These are phyloP conservation scores for Microvelia longipes DNA, from an alignment of 1,140 invertebrate genomes.

Conservation along the genomic window DNA sequence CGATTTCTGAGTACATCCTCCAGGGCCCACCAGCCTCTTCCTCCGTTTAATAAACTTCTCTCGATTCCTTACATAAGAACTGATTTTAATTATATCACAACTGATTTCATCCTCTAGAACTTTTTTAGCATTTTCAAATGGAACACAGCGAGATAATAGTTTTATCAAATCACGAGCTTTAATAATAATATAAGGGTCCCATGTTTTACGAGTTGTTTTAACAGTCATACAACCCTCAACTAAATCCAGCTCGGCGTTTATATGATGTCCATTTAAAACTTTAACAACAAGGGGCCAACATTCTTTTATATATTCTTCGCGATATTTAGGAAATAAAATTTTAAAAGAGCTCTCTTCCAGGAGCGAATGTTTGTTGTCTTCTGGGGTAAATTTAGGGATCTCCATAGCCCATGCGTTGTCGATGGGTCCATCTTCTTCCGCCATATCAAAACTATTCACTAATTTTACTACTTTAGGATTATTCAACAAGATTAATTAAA, in stretches of 20 bases:
- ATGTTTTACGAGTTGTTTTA: constrained; percentile 88
- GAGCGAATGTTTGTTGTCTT: constrained; percentile 78
- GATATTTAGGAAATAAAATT: constrained; percentile 74
- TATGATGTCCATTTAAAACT: constrained; percentile 51
- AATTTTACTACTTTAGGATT: no score
- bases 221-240: constrained; percentile 93
- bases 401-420: constrained; percentile 79
- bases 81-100: constrained; percentile 96
- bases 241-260: constrained; percentile 86
- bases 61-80: constrained; percentile 73
- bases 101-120: constrained; percentile 79
- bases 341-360: constrained; percentile 64
- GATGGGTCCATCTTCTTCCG: constrained; percentile 36
- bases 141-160: constrained; percentile 85
- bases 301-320: constrained; percentile 91
- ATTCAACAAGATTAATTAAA: no score
- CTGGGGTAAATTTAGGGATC: constrained; percentile 74
- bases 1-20: constrained; percentile 92
- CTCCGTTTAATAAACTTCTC: constrained; percentile 93
- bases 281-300: constrained; percentile 92
- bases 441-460: neutral
- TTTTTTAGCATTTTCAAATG: constrained; percentile 81
- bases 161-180: constrained; percentile 95
- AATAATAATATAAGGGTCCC: constrained; percentile 95
- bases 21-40: constrained; percentile 87